Conservation (phyloP, 2,113 vertebrate species). For the Lampris incognitus region DNA sequence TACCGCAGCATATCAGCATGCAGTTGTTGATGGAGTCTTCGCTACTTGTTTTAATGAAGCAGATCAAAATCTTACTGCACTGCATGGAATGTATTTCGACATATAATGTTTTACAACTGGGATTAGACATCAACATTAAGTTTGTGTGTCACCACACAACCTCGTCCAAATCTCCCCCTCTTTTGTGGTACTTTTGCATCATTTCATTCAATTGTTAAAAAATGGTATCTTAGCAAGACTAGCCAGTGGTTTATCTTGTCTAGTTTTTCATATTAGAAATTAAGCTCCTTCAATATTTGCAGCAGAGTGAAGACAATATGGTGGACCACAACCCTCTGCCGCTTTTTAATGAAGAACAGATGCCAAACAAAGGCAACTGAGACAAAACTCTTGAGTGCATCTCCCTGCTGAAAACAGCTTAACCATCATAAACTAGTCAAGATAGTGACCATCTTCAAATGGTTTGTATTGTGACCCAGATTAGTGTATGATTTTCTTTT, state of each 20-base stretch:
- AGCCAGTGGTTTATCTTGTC: background rate
- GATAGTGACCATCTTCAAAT: no score
- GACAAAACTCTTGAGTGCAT: no score
- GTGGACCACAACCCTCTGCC: conserved; percentile 27
- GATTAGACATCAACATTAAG: conserved; percentile 13
- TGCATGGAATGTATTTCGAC: background rate
- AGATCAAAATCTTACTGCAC: no score
- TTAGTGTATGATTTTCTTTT: no score
- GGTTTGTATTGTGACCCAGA: no score
- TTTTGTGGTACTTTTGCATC: background rate
- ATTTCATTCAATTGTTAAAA: conserved; percentile 21
- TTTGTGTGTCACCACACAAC: background rate
- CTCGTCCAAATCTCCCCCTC: conserved; percentile 17
- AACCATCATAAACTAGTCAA: no score
- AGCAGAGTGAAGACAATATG: conserved; percentile 23
- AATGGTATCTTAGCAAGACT: conserved; percentile 49
- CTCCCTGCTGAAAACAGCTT: no score
- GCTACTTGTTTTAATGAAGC: background rate
- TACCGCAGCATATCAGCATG: background rate
- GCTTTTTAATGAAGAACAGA: conserved; percentile 19
- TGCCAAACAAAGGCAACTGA: no score
- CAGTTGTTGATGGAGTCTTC: background rate
- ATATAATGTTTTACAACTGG: background rate
- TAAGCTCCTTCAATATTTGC: conserved; percentile 23
- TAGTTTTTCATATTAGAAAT: conserved; percentile 11